Conservation (phyloP, 2,113 vertebrate species). For the Pseudorectes ferrugineus region DNA sequence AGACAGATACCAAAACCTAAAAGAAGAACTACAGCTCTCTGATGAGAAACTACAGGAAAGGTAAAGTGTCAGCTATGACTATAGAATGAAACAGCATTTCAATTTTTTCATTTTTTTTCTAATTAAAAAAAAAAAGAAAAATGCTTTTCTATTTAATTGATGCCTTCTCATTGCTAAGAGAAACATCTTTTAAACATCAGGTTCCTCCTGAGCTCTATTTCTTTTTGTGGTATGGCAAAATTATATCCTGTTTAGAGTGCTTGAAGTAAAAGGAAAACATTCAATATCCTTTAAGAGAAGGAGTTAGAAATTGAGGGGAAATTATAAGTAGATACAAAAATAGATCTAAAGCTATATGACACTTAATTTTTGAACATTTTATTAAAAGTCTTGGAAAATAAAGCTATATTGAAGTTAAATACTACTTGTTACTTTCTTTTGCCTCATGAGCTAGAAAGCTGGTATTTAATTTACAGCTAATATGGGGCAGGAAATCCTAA, state of each 20-base stretch:
- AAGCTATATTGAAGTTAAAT: neutral
- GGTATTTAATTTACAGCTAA: slow-evolving; percentile 11
- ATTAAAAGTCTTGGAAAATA: neutral
- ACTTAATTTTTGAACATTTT: neutral
- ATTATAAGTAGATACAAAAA: neutral
- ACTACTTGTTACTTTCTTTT: neutral
- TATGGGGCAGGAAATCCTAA: slow-evolving; percentile 32
- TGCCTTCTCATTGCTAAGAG: neutral
- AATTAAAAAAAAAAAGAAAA: neutral
- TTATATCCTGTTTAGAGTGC: slow-evolving; percentile 12
- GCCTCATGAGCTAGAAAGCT: neutral
- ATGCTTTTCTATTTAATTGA: neutral
- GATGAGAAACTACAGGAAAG: slow-evolving; percentile 84
- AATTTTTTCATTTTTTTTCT: neutral
- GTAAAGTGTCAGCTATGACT: slow-evolving; percentile 48
- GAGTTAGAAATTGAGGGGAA: neutral
- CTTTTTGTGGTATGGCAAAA: neutral
- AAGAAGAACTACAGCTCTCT: slow-evolving; percentile 81
- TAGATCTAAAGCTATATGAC: neutral
- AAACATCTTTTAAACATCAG: neutral
- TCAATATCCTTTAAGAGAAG: neutral
- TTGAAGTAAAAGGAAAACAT: neutral
- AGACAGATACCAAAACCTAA: slow-evolving; percentile 86
- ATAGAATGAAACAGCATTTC: neutral
- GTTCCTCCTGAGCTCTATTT: neutral